Percentiles rank a stretch among this genome's conserved stretches.
phyloP scores from a whole-genome alignment of 1,140 invertebrate species.

The Sarcophaga bullata region DNA sequence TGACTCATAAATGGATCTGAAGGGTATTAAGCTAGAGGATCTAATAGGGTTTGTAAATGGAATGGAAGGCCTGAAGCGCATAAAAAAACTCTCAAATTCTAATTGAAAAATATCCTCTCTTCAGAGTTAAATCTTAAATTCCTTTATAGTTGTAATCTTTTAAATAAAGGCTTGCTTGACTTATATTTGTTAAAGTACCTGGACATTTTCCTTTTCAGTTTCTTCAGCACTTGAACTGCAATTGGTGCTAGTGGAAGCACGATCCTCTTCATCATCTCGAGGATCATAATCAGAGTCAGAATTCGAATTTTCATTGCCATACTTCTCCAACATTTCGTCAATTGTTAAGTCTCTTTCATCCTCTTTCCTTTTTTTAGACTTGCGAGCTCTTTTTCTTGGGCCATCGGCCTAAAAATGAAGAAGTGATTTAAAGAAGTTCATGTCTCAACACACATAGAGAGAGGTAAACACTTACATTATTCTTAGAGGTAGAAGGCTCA shows the following conservation, averaged over 20 bases:
- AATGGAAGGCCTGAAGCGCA: no score
- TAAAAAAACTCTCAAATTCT: no score
- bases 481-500: not conserved
- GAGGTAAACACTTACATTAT: not conserved
- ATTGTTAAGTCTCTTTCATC: constrained; percentile 51
- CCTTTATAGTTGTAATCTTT: no score
- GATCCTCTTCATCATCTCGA: constrained; percentile 45
- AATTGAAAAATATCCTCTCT: no score
- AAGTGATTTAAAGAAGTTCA: constrained; percentile 22
- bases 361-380: not conserved
- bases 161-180: no score
- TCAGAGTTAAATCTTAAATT: no score
- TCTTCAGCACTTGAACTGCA: constrained; percentile 43
- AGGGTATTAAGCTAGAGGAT: no score
- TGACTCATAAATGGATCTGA: no score
- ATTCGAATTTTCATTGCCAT: constrained; percentile 58
- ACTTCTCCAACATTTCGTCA: constrained; percentile 57
- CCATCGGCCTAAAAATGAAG: not conserved
- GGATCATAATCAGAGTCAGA: constrained; percentile 62
- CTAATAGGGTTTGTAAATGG: no score
- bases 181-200: no score
- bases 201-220: constrained; percentile 41
- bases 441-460: not conserved
- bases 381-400: constrained; percentile 47
- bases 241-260: constrained; percentile 45